Conservation (phyloP, 2,797 vertebrate genomes). For the Chelmon rostratus region DNA sequence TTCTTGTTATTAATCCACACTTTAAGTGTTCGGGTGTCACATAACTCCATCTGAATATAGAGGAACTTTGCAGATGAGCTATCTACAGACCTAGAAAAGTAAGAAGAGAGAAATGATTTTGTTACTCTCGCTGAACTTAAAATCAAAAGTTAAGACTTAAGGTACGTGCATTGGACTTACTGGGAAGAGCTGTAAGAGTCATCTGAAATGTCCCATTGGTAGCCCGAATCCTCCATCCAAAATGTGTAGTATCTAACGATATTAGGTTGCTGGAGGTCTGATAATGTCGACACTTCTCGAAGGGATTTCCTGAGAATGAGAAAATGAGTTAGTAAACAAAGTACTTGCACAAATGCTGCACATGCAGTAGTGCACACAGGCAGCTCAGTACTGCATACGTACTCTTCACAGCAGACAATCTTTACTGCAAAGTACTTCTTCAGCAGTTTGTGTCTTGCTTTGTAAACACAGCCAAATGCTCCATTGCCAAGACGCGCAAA, state of each 20-base stretch:
- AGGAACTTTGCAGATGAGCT: constrained; percentile 64
- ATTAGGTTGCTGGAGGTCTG: constrained; percentile 67
- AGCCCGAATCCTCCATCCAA: constrained; percentile 73
- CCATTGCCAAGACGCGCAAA: constrained; percentile 68
- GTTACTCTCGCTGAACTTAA: not conserved
- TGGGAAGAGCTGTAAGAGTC: constrained; percentile 25
- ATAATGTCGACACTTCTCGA: constrained; percentile 69
- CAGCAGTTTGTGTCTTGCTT: constrained; percentile 64
- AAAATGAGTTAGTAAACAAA: not conserved
- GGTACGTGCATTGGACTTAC: constrained; percentile 48
- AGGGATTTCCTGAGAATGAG: constrained; percentile 53
- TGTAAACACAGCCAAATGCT: constrained; percentile 76
- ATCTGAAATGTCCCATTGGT: constrained; percentile 14
- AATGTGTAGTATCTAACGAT: constrained; percentile 78
- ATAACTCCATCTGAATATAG: constrained; percentile 93
- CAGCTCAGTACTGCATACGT: constrained; percentile 41
- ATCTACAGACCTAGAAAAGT: constrained; percentile 50
- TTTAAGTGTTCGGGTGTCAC: constrained; percentile 82
- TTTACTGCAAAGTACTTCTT: constrained; percentile 75
- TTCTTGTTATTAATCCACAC: constrained; percentile 80
- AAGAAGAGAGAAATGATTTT: not conserved
- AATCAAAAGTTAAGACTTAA: not conserved
- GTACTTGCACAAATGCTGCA: not conserved
- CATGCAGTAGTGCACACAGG: not conserved
- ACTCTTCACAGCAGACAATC: constrained; percentile 68